Conservation (phyloP, 2,888 invertebrate genomes). For the Steromphala cineraria region DNA sequence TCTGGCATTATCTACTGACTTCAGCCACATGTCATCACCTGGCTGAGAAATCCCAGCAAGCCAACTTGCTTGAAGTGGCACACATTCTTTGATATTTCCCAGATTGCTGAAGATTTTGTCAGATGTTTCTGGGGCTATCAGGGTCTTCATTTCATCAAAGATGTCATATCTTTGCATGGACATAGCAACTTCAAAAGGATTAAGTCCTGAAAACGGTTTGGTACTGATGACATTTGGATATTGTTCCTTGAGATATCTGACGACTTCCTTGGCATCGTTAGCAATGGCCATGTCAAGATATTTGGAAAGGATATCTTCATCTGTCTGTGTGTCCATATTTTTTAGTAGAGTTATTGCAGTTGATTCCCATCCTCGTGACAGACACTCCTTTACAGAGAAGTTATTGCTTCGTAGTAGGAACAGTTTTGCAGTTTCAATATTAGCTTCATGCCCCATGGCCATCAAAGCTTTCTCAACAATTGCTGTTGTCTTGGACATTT, state of each 20-base stretch:
- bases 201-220: background rate
- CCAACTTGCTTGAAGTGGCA: conserved; percentile 1
- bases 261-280: background rate
- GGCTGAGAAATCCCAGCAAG: background rate
- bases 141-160: background rate
- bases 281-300: background rate
- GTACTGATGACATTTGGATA: background rate
- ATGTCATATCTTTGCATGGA: background rate
- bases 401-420: background rate
- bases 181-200: background rate
- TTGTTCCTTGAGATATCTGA: background rate
- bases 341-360: background rate
- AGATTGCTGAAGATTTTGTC: background rate
- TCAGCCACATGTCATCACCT: background rate
- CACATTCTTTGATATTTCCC: background rate
- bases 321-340: background rate
- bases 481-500: background rate
- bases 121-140: background rate
- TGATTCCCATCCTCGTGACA: background rate
- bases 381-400: background rate
- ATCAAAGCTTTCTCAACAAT: background rate
- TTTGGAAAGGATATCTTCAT: background rate
- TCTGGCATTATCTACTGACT: background rate
- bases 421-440: background rate
- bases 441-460: background rate